Percentiles rank a stretch among this genome's conserved stretches.
phyloP scores from a whole-genome alignment of 30 jellyfish, hydroid and myxozoan species.

The Aurelia aurita complex sp. Pacific region DNA sequence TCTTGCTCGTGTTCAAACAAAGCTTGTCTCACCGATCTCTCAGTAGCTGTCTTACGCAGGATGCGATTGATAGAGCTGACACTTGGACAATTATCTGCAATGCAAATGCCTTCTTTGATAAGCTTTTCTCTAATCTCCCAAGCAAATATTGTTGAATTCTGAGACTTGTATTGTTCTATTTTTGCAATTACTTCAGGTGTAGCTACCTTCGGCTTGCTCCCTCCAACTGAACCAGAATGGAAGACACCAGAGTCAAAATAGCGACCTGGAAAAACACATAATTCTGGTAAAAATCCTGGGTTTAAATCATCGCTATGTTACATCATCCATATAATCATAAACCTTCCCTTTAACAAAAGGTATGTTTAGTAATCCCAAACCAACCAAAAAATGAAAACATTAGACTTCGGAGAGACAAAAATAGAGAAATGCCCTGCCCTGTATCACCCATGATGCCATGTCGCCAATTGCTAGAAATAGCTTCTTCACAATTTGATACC shows the following conservation, averaged over 20 bases:
- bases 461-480: too few relatives aligned
- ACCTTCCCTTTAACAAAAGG: too few relatives aligned
- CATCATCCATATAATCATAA: too few relatives aligned
- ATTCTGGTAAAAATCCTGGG: too few relatives aligned
- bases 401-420: too few relatives aligned
- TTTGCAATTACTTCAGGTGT: slow-evolving; percentile 95
- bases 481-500: too few relatives aligned
- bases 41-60: slow-evolving; percentile 95
- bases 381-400: too few relatives aligned
- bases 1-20: slow-evolving; percentile 86
- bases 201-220: slow-evolving; percentile 99
- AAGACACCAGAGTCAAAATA: slow-evolving; percentile 59
- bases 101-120: slow-evolving; percentile 80
- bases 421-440: too few relatives aligned
- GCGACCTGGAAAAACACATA: slow-evolving; percentile 22
- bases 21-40: slow-evolving; percentile 87
- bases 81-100: slow-evolving; percentile 85
- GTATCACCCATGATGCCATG: too few relatives aligned
- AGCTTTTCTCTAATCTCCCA: slow-evolving; percentile 98
- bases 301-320: too few relatives aligned
- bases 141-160: slow-evolving; percentile 93
- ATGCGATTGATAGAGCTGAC: slow-evolving; percentile 98
- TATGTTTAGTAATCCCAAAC: too few relatives aligned
- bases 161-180: slow-evolving; percentile 82
- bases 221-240: slow-evolving; percentile 79